Evolutionary conservation across 2,113 vertebrate genomes (phyloP).

Genomic region (Lampris megalopsis): DNA sequence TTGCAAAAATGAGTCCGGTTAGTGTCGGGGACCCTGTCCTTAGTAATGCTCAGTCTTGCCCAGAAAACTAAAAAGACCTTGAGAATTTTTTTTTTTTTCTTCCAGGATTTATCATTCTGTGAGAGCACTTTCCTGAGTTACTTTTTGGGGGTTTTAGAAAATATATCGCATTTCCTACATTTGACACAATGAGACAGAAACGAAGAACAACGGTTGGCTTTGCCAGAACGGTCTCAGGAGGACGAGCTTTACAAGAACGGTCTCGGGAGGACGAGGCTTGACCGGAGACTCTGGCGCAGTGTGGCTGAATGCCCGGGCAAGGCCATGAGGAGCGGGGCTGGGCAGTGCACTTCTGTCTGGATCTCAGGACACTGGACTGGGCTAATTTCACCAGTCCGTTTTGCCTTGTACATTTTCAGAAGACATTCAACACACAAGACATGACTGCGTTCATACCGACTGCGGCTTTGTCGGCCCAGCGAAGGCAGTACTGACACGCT

Average conservation of each 20-base stretch:
- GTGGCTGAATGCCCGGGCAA: too few species aligned
- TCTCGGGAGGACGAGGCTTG: constrained; percentile 13
- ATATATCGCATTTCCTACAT: background rate
- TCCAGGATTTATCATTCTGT: too few species aligned
- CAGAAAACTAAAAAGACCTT: background rate
- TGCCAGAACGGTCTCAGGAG: constrained; percentile 33
- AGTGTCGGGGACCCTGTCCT: background rate
- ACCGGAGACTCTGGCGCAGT: too few species aligned
- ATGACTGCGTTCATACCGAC: background rate
- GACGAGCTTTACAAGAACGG: constrained; percentile 31
- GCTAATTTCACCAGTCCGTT: background rate
- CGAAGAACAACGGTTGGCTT: background rate
- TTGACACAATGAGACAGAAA: background rate
- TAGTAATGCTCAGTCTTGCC: background rate
- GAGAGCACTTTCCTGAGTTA: too few species aligned
- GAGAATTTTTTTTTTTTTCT: too few species aligned
- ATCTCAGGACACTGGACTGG: background rate
- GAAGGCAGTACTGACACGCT: background rate
- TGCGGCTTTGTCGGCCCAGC: constrained; percentile 1
- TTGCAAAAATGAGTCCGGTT: background rate
- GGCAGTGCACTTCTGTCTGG: background rate
- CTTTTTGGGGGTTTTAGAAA: background rate
- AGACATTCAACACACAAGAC: constrained; percentile 13
- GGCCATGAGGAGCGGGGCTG: background rate
- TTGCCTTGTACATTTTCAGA: constrained; percentile 2